These are phyloP conservation scores for Trachelus troglodyta DNA, from an alignment of 2,888 invertebrate genomes.

Conservation along the genomic window DNA sequence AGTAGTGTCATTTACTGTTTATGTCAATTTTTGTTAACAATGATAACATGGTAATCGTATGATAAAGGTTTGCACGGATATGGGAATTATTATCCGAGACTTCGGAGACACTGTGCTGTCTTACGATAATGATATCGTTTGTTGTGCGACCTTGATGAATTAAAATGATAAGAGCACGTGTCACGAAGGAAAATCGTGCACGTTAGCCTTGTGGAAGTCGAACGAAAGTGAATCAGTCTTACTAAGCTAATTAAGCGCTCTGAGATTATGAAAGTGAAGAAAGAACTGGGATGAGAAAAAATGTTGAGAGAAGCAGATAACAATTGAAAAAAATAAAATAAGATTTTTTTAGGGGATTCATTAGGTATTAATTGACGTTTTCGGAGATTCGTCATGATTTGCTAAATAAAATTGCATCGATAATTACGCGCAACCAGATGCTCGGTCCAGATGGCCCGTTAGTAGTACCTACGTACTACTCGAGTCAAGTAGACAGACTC, in stretches of 20 bases:
- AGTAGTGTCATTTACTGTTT: neutral
- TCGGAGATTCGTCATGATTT: neutral
- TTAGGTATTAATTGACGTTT: neutral
- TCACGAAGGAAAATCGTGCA: neutral
- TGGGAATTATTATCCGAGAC: neutral
- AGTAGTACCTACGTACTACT: neutral
- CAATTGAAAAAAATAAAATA: neutral
- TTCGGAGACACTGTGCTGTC: neutral
- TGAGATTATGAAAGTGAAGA: neutral
- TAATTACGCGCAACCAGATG: neutral
- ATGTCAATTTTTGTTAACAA: neutral
- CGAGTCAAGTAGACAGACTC: neutral
- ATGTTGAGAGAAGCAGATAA: neutral
- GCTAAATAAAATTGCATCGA: neutral
- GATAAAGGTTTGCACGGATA: neutral
- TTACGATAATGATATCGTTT: neutral
- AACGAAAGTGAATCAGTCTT: neutral
- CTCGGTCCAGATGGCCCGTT: neutral
- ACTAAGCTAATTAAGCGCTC: neutral
- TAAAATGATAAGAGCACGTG: neutral
- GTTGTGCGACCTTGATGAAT: neutral
- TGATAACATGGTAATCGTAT: neutral
- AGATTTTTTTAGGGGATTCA: neutral
- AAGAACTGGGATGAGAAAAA: neutral
- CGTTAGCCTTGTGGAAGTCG: neutral